Evolutionary conservation across 2,888 invertebrate species (phyloP).

Genomic region (Zygogramma bicolorata): DNA sequence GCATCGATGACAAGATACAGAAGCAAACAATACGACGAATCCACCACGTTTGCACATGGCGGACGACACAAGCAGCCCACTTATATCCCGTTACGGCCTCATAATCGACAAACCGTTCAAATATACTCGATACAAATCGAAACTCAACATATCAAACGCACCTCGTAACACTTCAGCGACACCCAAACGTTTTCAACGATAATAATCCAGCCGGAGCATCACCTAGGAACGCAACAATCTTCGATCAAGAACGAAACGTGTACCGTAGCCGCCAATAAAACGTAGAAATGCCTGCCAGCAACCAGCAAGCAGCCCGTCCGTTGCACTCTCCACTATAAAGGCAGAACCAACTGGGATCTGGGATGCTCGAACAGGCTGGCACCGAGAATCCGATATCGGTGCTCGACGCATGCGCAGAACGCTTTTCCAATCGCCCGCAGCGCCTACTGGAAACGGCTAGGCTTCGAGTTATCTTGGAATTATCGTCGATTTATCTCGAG

Average conservation of each 20-base stretch:
- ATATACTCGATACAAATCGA: background rate
- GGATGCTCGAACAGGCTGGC: slow-evolving; percentile 17
- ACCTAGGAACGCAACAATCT: background rate
- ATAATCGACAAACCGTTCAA: no score
- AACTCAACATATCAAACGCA: slow-evolving; percentile 7
- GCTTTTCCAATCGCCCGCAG: background rate
- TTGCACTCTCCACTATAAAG: slow-evolving; percentile 21
- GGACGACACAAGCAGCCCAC: no score
- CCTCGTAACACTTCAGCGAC: slow-evolving; percentile 19
- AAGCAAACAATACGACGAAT: no score
- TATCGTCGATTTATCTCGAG: slow-evolving; percentile 21
- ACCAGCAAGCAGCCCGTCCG: no score
- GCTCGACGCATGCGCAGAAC: slow-evolving; percentile 19
- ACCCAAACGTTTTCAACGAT: background rate
- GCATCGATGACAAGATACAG: no score
- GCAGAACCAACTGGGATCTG: slow-evolving; percentile 32
- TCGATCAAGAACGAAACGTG: background rate
- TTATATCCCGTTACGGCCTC: no score
- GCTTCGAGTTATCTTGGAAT: slow-evolving; percentile 19
- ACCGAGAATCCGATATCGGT: slow-evolving; percentile 25
- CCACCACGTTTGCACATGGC: no score
- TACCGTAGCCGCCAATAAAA: background rate
- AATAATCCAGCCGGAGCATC: background rate
- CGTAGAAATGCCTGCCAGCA: no score
- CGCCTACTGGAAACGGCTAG: background rate